These are phyloP conservation scores for Phocoena phocoena DNA, from an alignment of 2,113 vertebrate genomes.

Conservation along the genomic window DNA sequence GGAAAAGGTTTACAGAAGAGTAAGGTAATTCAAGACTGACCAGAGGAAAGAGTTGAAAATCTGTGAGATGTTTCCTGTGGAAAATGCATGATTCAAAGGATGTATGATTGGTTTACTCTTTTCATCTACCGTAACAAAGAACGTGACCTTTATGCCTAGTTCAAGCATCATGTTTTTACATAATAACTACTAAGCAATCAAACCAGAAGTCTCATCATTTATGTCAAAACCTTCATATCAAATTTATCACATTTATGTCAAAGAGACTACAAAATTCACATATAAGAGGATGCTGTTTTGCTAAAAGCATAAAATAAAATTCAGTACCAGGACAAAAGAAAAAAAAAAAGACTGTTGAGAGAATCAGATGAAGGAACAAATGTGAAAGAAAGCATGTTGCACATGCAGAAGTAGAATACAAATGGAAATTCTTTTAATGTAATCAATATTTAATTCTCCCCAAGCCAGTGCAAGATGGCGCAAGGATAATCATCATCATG, in stretches of 20 bases:
- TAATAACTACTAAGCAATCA: not conserved
- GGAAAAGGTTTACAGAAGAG: not conserved
- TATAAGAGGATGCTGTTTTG: not conserved
- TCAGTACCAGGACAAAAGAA: not conserved
- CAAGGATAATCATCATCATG: not conserved
- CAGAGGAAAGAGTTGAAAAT: not conserved
- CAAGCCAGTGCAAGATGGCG: not conserved
- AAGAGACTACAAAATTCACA: not conserved
- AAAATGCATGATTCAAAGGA: not conserved
- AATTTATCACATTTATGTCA: conserved; percentile 2
- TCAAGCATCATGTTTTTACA: not conserved
- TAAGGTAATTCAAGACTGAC: not conserved
- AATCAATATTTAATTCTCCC: not conserved
- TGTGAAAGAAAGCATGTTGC: not conserved
- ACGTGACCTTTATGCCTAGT: not conserved
- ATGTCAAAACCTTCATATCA: not conserved
- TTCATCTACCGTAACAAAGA: conserved; percentile 4
- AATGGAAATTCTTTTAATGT: not conserved
- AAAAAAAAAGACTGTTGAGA: not conserved
- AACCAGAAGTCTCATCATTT: conserved; percentile 14
- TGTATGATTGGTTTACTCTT: not conserved
- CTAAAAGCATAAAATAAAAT: conserved; percentile 9
- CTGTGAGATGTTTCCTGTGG: not conserved
- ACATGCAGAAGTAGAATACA: not conserved
- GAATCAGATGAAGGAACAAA: not conserved